Base-by-base conservation (phyloP, 2,797 vertebrate genomes). In the Lagorchestes hirsutus region DNA sequence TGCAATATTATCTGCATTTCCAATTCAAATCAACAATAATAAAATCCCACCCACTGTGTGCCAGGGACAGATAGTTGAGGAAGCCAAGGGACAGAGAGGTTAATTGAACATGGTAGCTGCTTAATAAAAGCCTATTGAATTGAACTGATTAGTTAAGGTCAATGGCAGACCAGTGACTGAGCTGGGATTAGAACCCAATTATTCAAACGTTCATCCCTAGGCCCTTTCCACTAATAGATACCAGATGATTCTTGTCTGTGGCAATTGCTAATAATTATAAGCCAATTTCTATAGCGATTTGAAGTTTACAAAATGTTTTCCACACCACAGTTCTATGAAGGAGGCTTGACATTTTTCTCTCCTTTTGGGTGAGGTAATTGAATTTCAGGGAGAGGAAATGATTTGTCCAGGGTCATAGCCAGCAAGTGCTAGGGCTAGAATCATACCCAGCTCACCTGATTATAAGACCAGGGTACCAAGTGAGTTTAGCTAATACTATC, bases 161-260 rank as follows among this genome's bases (percentile, higher is more conserved):
- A 87, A 87, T 27, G 54, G 52, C 52, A 91, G 90, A 91, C 54
- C 50, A 91, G 54, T 91, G 90, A 29, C 12, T 31, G 34, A 34
- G 29, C 18, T 55, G 54, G 90, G 18, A 54, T 91, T 91, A 91
- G 90, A 55, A 91, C 52, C 90, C 29, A 55, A 34, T 54, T 54
- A 54, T 54, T 54, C 52, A 34, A 55, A 55, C 50, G 31, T 91
- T 55, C 90, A 91, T 91, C 90, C 54, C 90, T 29, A 54, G 50
- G 50, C 90, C 90, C 13, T 91, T 55, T n/a, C 34, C 54, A 54
- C 90, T 91, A 91, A 91, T 91, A 54, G 16, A 55, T n/a, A 46
- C 90, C 54, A 54, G 54, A 55, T 91, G 90, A 54, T 91, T 91
- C 90, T 91, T 55, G 90, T 91, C 55, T 91, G 90, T 54, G 90